Evolutionary conservation across 2,797 vertebrate species (phyloP).

Genomic region (Zalophus californianus): DNA sequence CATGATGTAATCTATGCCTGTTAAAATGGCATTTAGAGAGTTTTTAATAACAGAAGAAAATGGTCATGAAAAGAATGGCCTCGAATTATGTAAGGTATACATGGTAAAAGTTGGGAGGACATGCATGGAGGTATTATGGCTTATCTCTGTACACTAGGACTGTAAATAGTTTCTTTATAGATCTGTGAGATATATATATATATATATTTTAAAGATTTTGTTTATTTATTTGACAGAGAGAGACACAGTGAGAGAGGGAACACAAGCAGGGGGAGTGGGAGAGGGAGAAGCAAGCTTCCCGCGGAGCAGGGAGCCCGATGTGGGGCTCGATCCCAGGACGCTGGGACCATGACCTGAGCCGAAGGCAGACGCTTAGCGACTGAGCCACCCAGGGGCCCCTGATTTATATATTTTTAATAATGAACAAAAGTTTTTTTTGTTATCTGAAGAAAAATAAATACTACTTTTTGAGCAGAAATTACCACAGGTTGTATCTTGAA

Average conservation of each 20-base stretch:
- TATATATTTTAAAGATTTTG: too few species aligned
- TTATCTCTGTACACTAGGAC: background rate
- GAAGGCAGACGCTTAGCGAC: too few species aligned
- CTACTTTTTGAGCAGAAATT: background rate
- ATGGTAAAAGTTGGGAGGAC: background rate
- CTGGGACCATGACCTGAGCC: too few species aligned
- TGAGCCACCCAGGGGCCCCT: background rate
- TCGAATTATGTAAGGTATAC: conserved; percentile 2
- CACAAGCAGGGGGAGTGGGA: too few species aligned
- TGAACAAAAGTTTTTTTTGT: background rate
- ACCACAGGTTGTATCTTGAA: background rate
- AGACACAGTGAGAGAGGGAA: too few species aligned
- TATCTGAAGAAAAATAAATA: background rate
- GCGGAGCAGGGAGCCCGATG: too few species aligned
- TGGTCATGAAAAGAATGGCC: background rate
- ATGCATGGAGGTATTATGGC: background rate
- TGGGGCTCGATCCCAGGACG: too few species aligned
- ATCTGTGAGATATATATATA: background rate
- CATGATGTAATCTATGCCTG: background rate
- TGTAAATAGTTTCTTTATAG: background rate
- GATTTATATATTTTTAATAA: background rate
- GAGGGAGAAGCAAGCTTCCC: too few species aligned
- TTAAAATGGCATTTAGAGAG: background rate
- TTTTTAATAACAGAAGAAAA: background rate
- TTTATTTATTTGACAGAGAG: too few species aligned